Conservation (phyloP, 2,888 invertebrate species). For the Scaptomyza caliginosa region DNA sequence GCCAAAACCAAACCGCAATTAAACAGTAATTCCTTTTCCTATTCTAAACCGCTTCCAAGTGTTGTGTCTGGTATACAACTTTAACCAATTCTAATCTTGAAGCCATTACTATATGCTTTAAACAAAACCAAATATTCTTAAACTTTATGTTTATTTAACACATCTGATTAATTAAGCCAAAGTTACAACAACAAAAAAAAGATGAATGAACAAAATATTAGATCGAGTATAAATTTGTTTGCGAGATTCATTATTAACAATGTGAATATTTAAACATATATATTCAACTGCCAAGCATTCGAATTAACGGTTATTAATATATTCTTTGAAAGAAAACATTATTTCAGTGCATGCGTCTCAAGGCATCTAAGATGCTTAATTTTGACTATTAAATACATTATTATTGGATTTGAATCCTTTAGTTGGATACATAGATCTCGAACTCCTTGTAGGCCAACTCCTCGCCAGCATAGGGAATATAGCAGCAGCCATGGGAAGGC, state of each 20-base stretch:
- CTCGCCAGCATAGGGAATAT: constrained; percentile 92
- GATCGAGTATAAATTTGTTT: neutral
- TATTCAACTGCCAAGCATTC: constrained; percentile 29
- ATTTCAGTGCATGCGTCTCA: constrained; percentile 43
- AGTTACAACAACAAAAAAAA: constrained; percentile 26
- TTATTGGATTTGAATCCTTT: constrained; percentile 38
- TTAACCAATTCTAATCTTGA: no score
- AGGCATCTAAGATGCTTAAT: constrained; percentile 39
- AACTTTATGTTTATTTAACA: constrained; percentile 40
- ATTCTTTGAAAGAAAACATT: constrained; percentile 19
- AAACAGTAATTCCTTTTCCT: no score
- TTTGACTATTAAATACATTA: constrained; percentile 40
- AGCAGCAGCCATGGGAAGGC: constrained; percentile 91
- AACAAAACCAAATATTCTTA: constrained; percentile 14
- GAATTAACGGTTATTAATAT: constrained; percentile 11
- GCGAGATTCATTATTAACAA: constrained; percentile 40
- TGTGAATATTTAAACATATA: constrained; percentile 5
- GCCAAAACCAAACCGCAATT: no score
- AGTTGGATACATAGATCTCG: constrained; percentile 87
- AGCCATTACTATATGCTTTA: no score
- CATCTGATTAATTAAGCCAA: constrained; percentile 33
- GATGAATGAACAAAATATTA: constrained; percentile 19
- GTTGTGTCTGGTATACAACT: no score
- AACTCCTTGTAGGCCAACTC: constrained; percentile 92
- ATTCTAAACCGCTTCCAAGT: no score